phyloP scores from a whole-genome alignment of 1,140 invertebrate genomes.

The Cepaea nemoralis region DNA sequence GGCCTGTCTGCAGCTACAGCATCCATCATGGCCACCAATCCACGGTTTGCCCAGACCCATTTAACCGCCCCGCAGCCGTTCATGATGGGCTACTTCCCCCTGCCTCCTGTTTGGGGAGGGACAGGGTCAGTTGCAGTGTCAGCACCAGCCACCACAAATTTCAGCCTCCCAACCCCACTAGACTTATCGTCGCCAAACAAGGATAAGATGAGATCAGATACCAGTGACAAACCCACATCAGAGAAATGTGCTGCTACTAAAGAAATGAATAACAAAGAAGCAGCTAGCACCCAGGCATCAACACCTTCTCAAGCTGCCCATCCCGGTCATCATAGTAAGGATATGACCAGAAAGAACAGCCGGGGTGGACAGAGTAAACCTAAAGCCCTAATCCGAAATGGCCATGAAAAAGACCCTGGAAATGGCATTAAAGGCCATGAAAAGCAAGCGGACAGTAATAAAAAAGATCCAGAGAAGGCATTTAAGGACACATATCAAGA shows the following conservation, averaged over 20 bases:
- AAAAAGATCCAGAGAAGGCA: conserved; percentile 14
- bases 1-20: conserved; percentile 54
- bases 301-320: neutral
- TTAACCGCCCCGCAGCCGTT: conserved; percentile 34
- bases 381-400: neutral
- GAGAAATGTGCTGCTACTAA: conserved; percentile 11
- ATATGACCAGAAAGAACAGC: neutral
- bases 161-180: conserved; percentile 52
- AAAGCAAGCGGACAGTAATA: conserved; percentile 26
- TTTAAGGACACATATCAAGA: neutral
- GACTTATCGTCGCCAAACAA: conserved; percentile 60
- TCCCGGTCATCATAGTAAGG: neutral
- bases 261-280: neutral
- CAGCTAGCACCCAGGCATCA: neutral
- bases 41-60: conserved; percentile 34
- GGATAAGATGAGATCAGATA: conserved; percentile 35
- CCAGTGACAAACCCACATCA: conserved; percentile 12
- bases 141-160: conserved; percentile 43
- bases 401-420: neutral
- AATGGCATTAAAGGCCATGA: neutral
- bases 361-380: neutral
- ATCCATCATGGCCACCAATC: conserved; percentile 41
- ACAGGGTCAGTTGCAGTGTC: conserved; percentile 44
- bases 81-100: conserved; percentile 51
- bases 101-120: conserved; percentile 51